phyloP scores from a whole-genome alignment of 2,797 vertebrate genomes.

The Etheostoma nigrum region DNA sequence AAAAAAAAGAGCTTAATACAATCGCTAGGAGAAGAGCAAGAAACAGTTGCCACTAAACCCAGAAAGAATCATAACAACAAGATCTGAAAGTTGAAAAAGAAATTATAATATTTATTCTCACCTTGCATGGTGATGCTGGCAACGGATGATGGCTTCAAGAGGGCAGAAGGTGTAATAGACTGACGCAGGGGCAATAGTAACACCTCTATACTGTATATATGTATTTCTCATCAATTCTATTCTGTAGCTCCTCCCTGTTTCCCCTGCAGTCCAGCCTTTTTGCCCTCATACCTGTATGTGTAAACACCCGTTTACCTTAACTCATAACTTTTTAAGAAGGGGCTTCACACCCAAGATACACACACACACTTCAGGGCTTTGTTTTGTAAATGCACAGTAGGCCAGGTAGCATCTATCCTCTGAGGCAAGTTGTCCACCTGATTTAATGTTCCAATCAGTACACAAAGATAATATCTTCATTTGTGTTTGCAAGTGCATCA shows the following conservation, averaged over 20 bases:
- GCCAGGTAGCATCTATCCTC: constrained; percentile 52
- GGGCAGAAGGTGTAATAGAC: neutral
- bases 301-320: too few relatives aligned
- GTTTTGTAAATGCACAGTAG: constrained; percentile 50
- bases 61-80: too few relatives aligned
- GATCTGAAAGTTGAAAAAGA: too few relatives aligned
- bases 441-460: constrained; percentile 25
- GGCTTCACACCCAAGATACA: constrained; percentile 1
- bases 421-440: neutral
- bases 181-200: constrained; percentile 7
- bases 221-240: neutral
- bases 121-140: constrained; percentile 72
- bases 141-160: constrained; percentile 15
- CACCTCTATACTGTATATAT: constrained; percentile 22
- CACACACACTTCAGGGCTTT: constrained; percentile 26
- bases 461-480: neutral
- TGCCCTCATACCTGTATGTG: too few relatives aligned
- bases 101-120: constrained; percentile 43
- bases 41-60: too few relatives aligned
- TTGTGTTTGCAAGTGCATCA: constrained; percentile 1
- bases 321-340: neutral
- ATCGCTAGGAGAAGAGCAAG: too few relatives aligned
- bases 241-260: constrained; percentile 39
- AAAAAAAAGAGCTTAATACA: too few relatives aligned
- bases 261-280: neutral